Evolutionary conservation across 2,888 invertebrate species (phyloP), one percentile per base, ranked within the genome.

Genomic region (Odiellus spinosus): DNA sequence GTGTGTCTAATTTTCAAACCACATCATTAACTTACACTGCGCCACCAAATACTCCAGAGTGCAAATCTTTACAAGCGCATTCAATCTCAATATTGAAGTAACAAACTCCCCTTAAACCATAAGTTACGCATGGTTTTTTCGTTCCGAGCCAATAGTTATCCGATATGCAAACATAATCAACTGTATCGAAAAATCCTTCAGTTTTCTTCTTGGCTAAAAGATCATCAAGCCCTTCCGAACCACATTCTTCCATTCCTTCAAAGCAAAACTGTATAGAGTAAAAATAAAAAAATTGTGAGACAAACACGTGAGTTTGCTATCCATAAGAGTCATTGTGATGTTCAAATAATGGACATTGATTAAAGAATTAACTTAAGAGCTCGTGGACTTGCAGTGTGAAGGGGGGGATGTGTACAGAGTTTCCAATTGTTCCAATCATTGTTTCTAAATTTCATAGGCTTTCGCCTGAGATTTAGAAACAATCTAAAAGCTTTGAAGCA

Each of bases 101-200:
- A 62, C 84, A 85, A 50, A 91, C 74, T 14, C 96, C 96, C 66
- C 93, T 75, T 11, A 98, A 73, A 4, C 96, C 96, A 67, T 96
- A 96, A 0, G 95, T 95, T 50, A 98, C 76, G 64, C 96, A 96
- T 0, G 98, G 96, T 62, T 88, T 91, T n/a, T 78, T 80, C 52
- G 82, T 91, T 2, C 96, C 95, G 49, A 98, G 69, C 96, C 96
- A 98, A 65, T 96, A 98, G 69, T 95, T 98, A 66, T 98, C 96
- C 18, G 93, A 93, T 62, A 98, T 95, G 65, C 95, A 95, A 14
- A 93, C 87, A 69, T 78, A 95, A 66, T 96, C 93, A 0, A 88
- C 80, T 62, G 76, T 65, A 61, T 68, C 72, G 33, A 95, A 74
- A 66, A 90, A 93, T 20, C 75, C 76, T 56, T 82, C 78, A 4